Evolutionary conservation across 2,888 invertebrate genomes (phyloP), one percentile per base, ranked within the genome.

Genomic region (Terebella lapidaria): DNA sequence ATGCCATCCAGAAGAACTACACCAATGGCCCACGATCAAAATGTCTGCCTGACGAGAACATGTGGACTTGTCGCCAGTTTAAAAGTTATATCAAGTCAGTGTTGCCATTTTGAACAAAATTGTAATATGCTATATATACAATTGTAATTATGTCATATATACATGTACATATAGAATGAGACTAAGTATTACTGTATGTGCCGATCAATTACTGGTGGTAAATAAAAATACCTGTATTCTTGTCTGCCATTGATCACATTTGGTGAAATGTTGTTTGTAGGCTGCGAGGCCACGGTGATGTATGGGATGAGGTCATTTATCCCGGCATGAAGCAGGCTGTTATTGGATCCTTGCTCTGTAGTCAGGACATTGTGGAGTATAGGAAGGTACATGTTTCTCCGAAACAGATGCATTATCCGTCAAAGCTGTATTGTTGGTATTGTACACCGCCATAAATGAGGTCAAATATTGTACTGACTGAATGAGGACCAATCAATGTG

Each of bases 1-100:
- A 94, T 80, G 91, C 94, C 3, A 89, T 95, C 28, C 95, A 95
- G 79, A 88, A 90, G 71, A 90, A 90, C 78, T 94, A 94, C 66
- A 67, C 15, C 74, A 64, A 77, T 61, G 75, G 77, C 86, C 89
- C 78, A 63, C 83, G 81, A 25, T 72, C 75, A 1, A 60, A 66
- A 10, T 67, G 71, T 4, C 81, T 92, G 26, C 92, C 92, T 0
- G 77, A 81, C 27, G 86, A 88, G 68, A 91, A 91, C 74, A 93
- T 93, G 92, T 93, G 92, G 92, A 86, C 87, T 67, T 85, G 87
- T 62, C 84, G 86, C 29, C 86, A 87, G 61, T 91, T 90, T 72
- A 86, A 87, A 75, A 81, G 84, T 1, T 88, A 87, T 73, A 82
- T 88, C 55, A 85, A 47, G 47, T 53, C 25, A 5, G 28, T 4